Evolutionary conservation across 2,888 invertebrate genomes (phyloP), one percentile per base, ranked within the genome.

Genomic region (Tetrapedia diversipes): DNA sequence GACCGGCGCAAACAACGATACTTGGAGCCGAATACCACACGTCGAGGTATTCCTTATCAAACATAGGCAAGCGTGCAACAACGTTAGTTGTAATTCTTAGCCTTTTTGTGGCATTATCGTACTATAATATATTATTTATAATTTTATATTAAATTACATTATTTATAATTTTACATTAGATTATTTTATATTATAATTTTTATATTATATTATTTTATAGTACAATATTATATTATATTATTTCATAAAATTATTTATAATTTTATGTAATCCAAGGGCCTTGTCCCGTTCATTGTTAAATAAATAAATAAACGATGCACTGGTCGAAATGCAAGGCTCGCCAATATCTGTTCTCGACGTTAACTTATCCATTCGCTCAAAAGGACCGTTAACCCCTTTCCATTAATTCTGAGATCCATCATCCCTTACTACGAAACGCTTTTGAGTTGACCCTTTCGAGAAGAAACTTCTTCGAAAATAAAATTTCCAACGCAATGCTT

Each of bases 371-470:
- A 45, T 27, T 73, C 59, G 10, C 57, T 73, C 65, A 59, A 79
- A 78, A 51, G 60, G 29, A 34, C 45, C 43, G 79, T 79, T 78
- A 73, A 73, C 71, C 61, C 72, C 41, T 43, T 56, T 73, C 47
- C 47, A 61, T 37, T 54, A 41, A 51, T 37, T 34, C 57, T 54
- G 19, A 45, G 47, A n/a, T 11, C 19, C 11, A 24, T 32, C 39
- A 14, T 65, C 64, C 47, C n/a, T 69, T 64, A 37, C 27, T n/a
- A 1, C 0, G 29, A 16, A 32, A 54, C 29, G 64, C n/a, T n/a
- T n/a, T n/a, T 24, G 41, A 3, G 4, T 16, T 45, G 22, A 8
- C 11, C 22, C 39, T 10, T 27, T 6, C 22, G 32, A 22, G 41
- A 32, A 2, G 22, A 7, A 51, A 24, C 24, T 37, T 22, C n/a